A percentile compares a stretch with the other conserved stretches of the same genome.
Conservation (phyloP, 1,140 invertebrate species). For the Caenorhabditis brenneri region DNA sequence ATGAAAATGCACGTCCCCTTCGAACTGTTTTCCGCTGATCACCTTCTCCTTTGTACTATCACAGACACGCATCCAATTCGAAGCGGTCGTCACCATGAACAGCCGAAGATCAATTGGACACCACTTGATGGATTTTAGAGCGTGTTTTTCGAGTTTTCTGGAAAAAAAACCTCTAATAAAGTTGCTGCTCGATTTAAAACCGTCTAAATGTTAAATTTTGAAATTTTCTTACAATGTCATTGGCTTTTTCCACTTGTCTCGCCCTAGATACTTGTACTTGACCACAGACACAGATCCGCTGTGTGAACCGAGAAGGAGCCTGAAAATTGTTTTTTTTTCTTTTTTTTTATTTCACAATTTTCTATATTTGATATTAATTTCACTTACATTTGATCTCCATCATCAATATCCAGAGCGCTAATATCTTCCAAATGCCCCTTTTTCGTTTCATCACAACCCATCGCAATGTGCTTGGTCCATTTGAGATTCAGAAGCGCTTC, state of each 20-base stretch:
- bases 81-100: not conserved
- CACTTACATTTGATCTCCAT: slow-evolving; percentile 12
- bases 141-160: not conserved
- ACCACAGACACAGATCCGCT: not conserved
- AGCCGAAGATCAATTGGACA: slow-evolving; percentile 1
- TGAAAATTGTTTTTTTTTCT: not conserved
- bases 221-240: not conserved
- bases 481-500: not conserved
- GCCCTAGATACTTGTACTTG: not conserved
- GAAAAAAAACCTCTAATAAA: not conserved
- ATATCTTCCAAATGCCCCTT: not conserved
- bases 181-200: not conserved
- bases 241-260: slow-evolving; percentile 20
- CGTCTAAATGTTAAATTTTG: too few relatives aligned
- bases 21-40: not conserved
- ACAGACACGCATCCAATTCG: not conserved
- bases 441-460: not conserved
- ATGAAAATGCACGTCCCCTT: not conserved
- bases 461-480: slow-evolving; percentile 2
- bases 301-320: not conserved
- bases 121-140: not conserved
- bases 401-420: slow-evolving; percentile 2
- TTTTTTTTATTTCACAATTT: not conserved
- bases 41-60: not conserved
- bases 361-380: not conserved